Evolutionary conservation across 2,888 invertebrate genomes (phyloP), one percentile per base, ranked within the genome.

Genomic region (Synanthedon formicaeformis): DNA sequence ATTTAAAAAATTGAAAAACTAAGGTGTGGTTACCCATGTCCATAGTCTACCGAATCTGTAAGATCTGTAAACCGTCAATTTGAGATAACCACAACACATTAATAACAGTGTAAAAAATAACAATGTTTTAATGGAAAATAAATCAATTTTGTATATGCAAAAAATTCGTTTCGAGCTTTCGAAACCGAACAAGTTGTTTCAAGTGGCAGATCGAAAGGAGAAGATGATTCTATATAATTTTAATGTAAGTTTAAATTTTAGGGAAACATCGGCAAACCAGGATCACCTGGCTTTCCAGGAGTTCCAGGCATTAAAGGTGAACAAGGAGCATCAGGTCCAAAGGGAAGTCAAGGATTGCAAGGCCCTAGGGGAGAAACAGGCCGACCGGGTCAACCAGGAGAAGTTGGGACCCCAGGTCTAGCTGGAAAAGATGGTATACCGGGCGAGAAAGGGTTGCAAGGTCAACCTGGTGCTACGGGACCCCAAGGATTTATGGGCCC

Each of bases 281-380:
- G 96, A 3, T 86, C 94, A 13, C 94, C 95, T 23, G 96, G 96
- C 2, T 94, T 95, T 67, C 94, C 95, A 6, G 96, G 96, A 40
- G 89, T 89, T 57, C 92, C 93, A 23, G 96, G 96, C 3, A 81
- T 91, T 41, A 96, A 95, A 82, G 96, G 95, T 12, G 95, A 95
- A 74, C 90, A 89, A 79, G 96, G 96, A 18, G 67, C 88, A 51
- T 73, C 79, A 54, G 96, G 95, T 0, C 91, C 93, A 0, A 94
- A 94, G 79, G 96, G 95, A 50, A 93, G 92, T 65, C 93, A 92
- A 80, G 95, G 95, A 10, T 80, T 93, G 50, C 94, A 94, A 89
- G 95, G 95, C 1, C 92, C 93, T 0, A 84, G 94, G 69, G 95
- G 94, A 52, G 95, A 95, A 83, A 88, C 92, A 4, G 95, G 96